Conservation (phyloP, 2,888 invertebrate genomes). For the Eupeodes luniger region DNA sequence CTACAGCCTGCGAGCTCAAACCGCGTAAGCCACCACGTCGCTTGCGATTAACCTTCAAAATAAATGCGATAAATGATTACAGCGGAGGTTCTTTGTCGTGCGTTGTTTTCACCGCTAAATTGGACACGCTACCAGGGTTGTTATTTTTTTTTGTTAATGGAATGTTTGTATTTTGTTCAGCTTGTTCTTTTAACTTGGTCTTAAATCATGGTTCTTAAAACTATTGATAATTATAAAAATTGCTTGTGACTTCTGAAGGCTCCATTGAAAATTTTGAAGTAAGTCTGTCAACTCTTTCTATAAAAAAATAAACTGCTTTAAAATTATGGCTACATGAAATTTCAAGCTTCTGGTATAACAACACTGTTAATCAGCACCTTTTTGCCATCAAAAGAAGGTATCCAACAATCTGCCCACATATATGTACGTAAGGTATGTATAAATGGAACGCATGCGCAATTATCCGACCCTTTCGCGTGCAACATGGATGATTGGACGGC, state of each 20-base stretch:
- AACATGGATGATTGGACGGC: constrained; percentile 72
- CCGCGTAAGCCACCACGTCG: constrained; percentile 67
- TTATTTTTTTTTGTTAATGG: not conserved
- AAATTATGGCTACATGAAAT: too few relatives aligned
- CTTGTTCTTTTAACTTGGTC: too few relatives aligned
- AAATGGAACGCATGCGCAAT: constrained; percentile 72
- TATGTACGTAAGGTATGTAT: not conserved
- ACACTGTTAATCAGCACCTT: constrained; percentile 8
- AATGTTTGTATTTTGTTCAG: too few relatives aligned
- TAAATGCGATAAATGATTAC: constrained; percentile 76
- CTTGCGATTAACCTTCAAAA: constrained; percentile 75
- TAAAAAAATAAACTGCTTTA: too few relatives aligned
- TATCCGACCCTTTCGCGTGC: constrained; percentile 75
- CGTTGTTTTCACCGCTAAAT: constrained; percentile 72
- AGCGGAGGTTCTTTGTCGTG: constrained; percentile 67
- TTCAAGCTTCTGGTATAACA: not conserved
- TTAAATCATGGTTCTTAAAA: too few relatives aligned
- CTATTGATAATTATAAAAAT: too few relatives aligned
- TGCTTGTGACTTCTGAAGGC: too few relatives aligned
- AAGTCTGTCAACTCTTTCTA: too few relatives aligned
- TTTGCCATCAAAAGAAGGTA: not conserved
- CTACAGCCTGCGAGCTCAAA: constrained; percentile 22
- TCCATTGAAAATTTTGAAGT: too few relatives aligned
- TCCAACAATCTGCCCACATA: constrained; percentile 16
- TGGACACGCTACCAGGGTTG: constrained; percentile 41